phyloP scores from a whole-genome alignment of 2,797 vertebrate genomes.

The Craterocephalus amniculus region DNA sequence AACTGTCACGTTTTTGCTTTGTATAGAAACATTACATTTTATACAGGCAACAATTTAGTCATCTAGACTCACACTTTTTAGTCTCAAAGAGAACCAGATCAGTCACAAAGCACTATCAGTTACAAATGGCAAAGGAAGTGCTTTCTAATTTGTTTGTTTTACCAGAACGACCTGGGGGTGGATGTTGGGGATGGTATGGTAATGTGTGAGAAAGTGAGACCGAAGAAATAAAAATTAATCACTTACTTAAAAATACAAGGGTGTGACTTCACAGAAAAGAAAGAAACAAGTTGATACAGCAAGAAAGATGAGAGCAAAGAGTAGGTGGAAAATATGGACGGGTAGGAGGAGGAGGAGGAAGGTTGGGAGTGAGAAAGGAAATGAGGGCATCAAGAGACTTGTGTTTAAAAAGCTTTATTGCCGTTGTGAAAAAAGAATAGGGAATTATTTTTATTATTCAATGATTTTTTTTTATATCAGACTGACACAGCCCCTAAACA shows the following conservation, averaged over 20 bases:
- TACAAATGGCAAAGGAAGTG: neutral
- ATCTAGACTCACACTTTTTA: neutral
- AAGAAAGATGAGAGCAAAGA: slow-evolving; percentile 26
- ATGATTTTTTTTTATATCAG: slow-evolving; percentile 4
- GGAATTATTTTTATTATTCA: neutral
- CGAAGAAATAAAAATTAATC: neutral
- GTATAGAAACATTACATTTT: neutral
- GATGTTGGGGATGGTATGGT: neutral
- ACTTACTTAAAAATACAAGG: neutral
- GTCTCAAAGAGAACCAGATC: neutral
- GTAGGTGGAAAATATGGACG: slow-evolving; percentile 56
- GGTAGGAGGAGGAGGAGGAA: slow-evolving; percentile 31
- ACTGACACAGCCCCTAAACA: slow-evolving; percentile 24
- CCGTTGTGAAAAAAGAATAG: slow-evolving; percentile 26
- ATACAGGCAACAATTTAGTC: neutral
- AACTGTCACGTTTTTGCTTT: neutral
- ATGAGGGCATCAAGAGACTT: slow-evolving; percentile 55
- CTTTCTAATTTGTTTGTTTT: slow-evolving; percentile 1
- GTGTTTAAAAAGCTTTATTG: slow-evolving; percentile 55
- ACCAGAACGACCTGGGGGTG: neutral
- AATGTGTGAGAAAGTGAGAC: neutral
- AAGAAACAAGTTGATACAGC: slow-evolving; percentile 24
- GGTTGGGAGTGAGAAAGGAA: slow-evolving; percentile 45
- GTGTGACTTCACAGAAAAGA: slow-evolving; percentile 4
- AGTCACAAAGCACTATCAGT: neutral